Evolutionary conservation across 2,113 vertebrate species (phyloP), one percentile per base, ranked within the genome.

Genomic region (Microcebus ravelobensis): DNA sequence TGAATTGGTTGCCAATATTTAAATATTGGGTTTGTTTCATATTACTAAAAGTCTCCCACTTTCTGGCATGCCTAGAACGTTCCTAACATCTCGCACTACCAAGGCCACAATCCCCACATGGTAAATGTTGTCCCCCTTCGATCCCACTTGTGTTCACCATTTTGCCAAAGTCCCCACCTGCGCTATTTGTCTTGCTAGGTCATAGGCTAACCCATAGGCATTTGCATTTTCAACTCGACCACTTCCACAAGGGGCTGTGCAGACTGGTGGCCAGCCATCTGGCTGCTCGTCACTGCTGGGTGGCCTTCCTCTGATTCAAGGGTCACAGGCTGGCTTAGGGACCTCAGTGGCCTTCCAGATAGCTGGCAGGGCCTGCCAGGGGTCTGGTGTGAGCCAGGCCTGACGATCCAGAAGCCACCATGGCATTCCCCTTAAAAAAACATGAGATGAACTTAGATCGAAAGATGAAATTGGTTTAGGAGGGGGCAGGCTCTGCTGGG

Each of bases 401-500:
- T 9, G 50, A 31, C 6, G 18, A 6, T 0, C 2, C n/a, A 20
- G 9, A 88, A 34, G 34, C 55, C 4, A 14, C 65, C 39, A 9
- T 1, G 34, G 61, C 67, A 67, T 25, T 74, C 50, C 17, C 74
- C 63, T 76, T 59, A 87, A 97, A 52, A 52, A 97, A 95, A 95
- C 73, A 36, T 96, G 93, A 97, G 84, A 92, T 80, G 65, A 95
- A 91, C 90, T 95, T 89, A 17, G 68, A 95, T 36, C 10, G 4
- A 52, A 97, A 92, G 84, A 91, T 61, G 82, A 93, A 86, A 93
- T 10, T 93, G 97, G 12, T 61, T 82, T 91, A 80, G 80, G 94
- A 89, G 82, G 77, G 87, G 27, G 42, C 4, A 1, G 27, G 31
- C 57, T 97, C 88, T 57, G 77, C 88, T 8, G 36, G 87, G 91